phyloP scores from a whole-genome alignment of 2,113 vertebrate species.

The Callipepla squamata region DNA sequence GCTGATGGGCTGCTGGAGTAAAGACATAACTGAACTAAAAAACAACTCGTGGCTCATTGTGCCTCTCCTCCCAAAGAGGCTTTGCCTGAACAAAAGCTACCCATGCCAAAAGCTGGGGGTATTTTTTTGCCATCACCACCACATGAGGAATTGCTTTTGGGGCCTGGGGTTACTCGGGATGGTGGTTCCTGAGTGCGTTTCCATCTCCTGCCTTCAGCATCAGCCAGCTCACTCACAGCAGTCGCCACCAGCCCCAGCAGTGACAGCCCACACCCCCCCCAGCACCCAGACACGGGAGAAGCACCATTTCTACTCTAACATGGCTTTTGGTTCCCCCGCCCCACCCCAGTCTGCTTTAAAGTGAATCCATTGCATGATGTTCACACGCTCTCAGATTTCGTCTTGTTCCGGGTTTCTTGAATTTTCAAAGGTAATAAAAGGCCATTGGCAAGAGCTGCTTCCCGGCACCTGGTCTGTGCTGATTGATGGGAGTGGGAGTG shows the following conservation, averaged over 20 bases:
- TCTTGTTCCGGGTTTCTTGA: constrained; percentile 66
- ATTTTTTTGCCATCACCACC: background rate
- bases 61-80: background rate
- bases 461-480: constrained; percentile 61
- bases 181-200: constrained; percentile 9
- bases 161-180: background rate
- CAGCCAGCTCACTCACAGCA: background rate
- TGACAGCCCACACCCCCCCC: background rate
- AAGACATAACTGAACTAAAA: background rate
- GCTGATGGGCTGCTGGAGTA: background rate
- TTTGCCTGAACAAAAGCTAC: background rate
- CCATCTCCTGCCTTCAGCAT: constrained; percentile 48
- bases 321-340: background rate
- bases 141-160: background rate
- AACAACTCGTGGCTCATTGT: background rate
- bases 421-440: constrained; percentile 72
- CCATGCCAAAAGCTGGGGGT: background rate
- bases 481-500: constrained; percentile 50
- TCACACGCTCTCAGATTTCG: constrained; percentile 55
- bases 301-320: background rate
- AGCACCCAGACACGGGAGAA: background rate
- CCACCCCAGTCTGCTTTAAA: constrained; percentile 19
- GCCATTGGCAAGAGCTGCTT: constrained; percentile 61
- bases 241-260: background rate
- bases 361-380: constrained; percentile 63